phyloP scores from a whole-genome alignment of 2,113 vertebrate species.

The Mirza zaza region DNA sequence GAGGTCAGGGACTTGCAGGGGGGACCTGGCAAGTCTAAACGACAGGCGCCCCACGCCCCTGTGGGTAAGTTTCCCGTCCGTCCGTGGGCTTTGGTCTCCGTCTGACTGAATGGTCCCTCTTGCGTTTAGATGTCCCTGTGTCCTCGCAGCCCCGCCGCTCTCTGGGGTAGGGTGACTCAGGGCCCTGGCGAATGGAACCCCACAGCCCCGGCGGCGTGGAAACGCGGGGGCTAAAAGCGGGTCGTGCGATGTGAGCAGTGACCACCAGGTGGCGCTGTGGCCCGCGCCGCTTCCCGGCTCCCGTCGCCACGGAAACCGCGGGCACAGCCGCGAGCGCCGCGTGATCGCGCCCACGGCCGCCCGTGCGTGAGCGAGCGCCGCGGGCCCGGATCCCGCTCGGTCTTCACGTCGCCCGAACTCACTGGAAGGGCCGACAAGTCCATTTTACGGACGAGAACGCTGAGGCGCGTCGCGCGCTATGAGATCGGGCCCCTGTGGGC shows the following conservation, averaged over 20 bases:
- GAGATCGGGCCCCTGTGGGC: not conserved
- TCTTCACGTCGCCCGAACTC: not conserved
- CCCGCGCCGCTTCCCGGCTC: not conserved
- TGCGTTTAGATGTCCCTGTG: not conserved
- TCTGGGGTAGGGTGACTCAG: not conserved
- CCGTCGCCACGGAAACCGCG: accelerated
- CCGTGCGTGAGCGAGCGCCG: accelerated
- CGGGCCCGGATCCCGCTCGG: too few species aligned
- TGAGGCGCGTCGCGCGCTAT: not conserved
- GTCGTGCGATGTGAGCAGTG: not conserved
- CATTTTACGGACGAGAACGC: not conserved
- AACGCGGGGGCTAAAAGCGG: accelerated
- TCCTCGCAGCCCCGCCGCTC: not conserved
- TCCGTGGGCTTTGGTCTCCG: not conserved
- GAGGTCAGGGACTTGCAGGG: not conserved
- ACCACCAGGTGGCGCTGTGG: slow-evolving; percentile 22
- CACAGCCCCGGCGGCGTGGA: too few species aligned
- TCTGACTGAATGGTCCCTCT: not conserved
- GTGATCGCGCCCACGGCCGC: not conserved
- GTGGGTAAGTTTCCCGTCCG: not conserved
- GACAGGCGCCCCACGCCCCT: not conserved
- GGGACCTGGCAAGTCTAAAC: not conserved
- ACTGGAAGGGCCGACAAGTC: not conserved
- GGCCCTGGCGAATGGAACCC: not conserved
- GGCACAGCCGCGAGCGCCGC: accelerated